Percentiles rank a stretch among this genome's conserved stretches.
Conservation (phyloP, 2,797 vertebrate species). For the Momotus momota region DNA sequence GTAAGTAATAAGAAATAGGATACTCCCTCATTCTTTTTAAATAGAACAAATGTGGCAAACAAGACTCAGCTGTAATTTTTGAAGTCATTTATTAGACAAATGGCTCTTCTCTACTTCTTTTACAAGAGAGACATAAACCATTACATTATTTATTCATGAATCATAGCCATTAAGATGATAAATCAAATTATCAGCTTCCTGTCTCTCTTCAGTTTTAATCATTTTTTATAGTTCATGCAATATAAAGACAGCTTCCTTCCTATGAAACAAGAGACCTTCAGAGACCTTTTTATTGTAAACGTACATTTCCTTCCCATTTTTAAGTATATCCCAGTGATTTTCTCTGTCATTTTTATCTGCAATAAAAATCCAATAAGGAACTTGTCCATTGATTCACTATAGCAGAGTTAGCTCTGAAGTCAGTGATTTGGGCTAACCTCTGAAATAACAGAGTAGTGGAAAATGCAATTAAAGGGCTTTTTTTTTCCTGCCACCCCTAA, state of each 20-base stretch:
- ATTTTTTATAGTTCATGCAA: conserved; percentile 82
- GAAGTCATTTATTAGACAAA: conserved; percentile 73
- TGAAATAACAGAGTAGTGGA: background rate
- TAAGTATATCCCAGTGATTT: conserved; percentile 70
- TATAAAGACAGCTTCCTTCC: conserved; percentile 85
- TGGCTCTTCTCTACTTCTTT: conserved; percentile 70
- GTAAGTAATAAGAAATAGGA: conserved; percentile 74
- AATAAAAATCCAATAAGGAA: conserved; percentile 73
- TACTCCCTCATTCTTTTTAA: conserved; percentile 69
- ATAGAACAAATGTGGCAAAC: conserved; percentile 75
- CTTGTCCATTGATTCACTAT: conserved; percentile 64
- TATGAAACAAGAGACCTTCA: conserved; percentile 78
- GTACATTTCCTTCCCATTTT: conserved; percentile 78
- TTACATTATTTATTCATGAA: conserved; percentile 92
- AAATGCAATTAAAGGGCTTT: background rate
- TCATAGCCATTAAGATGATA: conserved; percentile 84
- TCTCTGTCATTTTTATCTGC: conserved; percentile 68
- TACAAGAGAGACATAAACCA: conserved; percentile 79
- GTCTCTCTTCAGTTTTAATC: conserved; percentile 77
- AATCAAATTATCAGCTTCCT: conserved; percentile 87
- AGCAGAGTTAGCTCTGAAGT: conserved; percentile 59
- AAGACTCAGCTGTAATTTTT: conserved; percentile 64
- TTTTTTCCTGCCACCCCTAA: background rate
- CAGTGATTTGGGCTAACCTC: conserved; percentile 60
- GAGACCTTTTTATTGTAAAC: conserved; percentile 76